Base-by-base conservation (phyloP, 2,797 vertebrate genomes). In the Tenualosa thibaudeaui region DNA sequence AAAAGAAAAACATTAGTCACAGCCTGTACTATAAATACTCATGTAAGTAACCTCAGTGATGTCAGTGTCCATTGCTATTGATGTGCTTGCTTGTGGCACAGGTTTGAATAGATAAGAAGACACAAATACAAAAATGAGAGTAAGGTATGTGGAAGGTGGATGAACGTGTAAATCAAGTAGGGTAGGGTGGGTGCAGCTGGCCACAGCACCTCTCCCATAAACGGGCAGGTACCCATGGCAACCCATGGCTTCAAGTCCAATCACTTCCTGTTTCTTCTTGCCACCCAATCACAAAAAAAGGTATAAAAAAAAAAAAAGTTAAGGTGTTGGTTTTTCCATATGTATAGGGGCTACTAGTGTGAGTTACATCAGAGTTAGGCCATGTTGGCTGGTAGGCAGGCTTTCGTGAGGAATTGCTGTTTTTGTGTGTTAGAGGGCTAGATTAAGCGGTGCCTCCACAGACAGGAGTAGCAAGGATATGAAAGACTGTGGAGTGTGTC, bases 21-120 rank as follows among this genome's bases (percentile, higher is more conserved):
- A 43, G 37, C 37, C 37, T 75, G 68, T 75, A 43, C 68, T 75
- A 75, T 75, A 75, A 75, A 75, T 75, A 43, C 4, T 75, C 68
- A 37, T 75, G 68, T 19, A 75, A 75, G 68, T 43, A 75, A 43
- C 68, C 68, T 75, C 26, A 43, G 37, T 15, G 5, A 75, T 75
- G 7, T 75, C 37, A 40, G 31, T 43, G 3, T 19, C 0, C 15
- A 8, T 43, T 75, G 37, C 1, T 75, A 0, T 37, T 37, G 37
- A 17, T 75, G 62, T 8, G 12, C 37, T 13, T 3, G 65, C 31
- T 17, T 19, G 68, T 43, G 31, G 65, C 10, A 3, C 26, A 17
- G 31, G 6, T 75, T 75, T 75, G 17, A 43, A 43, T 75, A 26
- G 13, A 5, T 31, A 31, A 71, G 13, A 37, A 15, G 13, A 37